A percentile compares a stretch with the other conserved stretches of the same genome.
Conservation (phyloP, 2,888 invertebrate genomes). For the Apotomis capreana region DNA sequence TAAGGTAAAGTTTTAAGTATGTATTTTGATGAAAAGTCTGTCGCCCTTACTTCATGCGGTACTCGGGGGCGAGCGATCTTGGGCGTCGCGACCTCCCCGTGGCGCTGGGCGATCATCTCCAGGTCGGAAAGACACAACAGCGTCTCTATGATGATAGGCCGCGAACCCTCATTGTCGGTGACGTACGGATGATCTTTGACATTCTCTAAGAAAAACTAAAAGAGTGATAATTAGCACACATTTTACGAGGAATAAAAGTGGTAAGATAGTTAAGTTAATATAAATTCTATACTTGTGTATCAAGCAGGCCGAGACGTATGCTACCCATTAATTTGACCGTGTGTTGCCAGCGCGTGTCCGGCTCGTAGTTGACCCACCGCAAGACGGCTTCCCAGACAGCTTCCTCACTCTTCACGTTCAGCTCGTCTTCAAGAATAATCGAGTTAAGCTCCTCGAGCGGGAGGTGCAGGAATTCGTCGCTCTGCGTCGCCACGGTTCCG, state of each 20-base stretch:
- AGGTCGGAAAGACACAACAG: slow-evolving; percentile 95
- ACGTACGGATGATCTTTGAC: slow-evolving; percentile 95
- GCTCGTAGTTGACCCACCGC: slow-evolving; percentile 93
- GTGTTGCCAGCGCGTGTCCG: slow-evolving; percentile 87
- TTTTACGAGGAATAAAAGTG: no score
- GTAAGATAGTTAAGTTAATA: slow-evolving; percentile 1
- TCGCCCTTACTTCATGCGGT: slow-evolving; percentile 87
- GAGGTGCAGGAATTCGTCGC: slow-evolving; percentile 89
- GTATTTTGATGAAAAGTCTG: neutral
- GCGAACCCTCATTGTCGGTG: slow-evolving; percentile 90
- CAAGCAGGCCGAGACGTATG: slow-evolving; percentile 91
- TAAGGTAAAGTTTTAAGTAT: no score
- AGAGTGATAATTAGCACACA: slow-evolving; percentile 33
- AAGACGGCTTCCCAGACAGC: slow-evolving; percentile 93
- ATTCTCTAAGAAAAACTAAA: slow-evolving; percentile 94
- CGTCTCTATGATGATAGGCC: slow-evolving; percentile 95
- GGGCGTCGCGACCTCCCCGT: slow-evolving; percentile 92
- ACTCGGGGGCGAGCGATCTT: slow-evolving; percentile 92
- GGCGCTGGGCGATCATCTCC: slow-evolving; percentile 91
- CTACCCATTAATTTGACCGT: slow-evolving; percentile 91
- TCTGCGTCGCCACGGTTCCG: slow-evolving; percentile 87
- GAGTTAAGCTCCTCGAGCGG: slow-evolving; percentile 88
- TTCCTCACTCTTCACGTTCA: slow-evolving; percentile 95
- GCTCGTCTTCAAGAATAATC: slow-evolving; percentile 91
- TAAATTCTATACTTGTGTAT: slow-evolving; percentile 84